phyloP scores from a whole-genome alignment of 2,888 invertebrate species.

The Physocephala rufipes region DNA sequence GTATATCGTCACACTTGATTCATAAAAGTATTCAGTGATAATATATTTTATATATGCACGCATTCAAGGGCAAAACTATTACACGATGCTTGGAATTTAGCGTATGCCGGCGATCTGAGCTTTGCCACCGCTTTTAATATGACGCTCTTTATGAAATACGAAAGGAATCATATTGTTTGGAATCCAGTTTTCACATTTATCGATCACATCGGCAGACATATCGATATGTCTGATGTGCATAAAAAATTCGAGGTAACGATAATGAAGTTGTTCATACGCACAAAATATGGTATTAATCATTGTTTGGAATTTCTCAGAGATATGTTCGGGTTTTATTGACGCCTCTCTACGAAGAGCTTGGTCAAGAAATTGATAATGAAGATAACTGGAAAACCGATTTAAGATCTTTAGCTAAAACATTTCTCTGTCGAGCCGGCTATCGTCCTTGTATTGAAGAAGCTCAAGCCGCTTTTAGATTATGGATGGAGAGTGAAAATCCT shows the following conservation, averaged over 20 bases:
- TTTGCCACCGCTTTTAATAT: constrained; percentile 81
- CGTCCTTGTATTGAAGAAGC: constrained; percentile 81
- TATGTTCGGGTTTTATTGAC: constrained; percentile 76
- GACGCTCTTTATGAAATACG: constrained; percentile 78
- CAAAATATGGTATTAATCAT: not conserved
- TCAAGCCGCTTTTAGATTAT: constrained; percentile 75
- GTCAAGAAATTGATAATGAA: constrained; percentile 69
- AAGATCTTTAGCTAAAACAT: constrained; percentile 74
- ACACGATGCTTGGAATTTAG: constrained; percentile 59
- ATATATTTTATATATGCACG: not conserved
- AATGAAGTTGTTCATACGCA: not conserved
- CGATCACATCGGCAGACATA: constrained; percentile 80
- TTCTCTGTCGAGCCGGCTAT: constrained; percentile 80
- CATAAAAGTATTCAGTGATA: not conserved
- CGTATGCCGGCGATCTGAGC: constrained; percentile 74
- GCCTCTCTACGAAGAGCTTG: constrained; percentile 78
- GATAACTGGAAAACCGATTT: constrained; percentile 76
- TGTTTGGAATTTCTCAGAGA: constrained; percentile 66
- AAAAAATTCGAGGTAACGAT: constrained; percentile 75
- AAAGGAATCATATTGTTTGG: constrained; percentile 81
- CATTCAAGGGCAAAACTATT: constrained; percentile 54
- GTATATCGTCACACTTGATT: not conserved
- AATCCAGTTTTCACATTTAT: constrained; percentile 85
- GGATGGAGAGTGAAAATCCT: constrained; percentile 79
- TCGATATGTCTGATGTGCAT: constrained; percentile 73